phyloP scores from a whole-genome alignment of 2,113 vertebrate genomes.

The Ranitomeya imitator region DNA sequence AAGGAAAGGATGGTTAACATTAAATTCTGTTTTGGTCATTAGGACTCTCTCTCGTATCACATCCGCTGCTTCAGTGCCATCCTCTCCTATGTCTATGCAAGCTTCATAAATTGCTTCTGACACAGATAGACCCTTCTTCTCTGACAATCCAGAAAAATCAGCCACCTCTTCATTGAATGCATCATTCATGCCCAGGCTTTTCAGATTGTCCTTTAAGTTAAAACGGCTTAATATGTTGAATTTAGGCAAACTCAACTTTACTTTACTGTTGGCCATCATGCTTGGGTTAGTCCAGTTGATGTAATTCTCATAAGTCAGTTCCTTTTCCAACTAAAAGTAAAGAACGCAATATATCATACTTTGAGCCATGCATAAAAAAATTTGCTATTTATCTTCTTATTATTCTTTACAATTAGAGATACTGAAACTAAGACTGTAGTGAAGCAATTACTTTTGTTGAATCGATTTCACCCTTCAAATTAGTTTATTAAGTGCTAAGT shows the following conservation, averaged over 20 bases:
- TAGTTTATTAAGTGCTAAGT: too few relatives aligned
- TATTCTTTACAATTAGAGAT: too few relatives aligned
- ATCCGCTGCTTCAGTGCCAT: constrained; percentile 74
- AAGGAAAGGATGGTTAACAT: constrained; percentile 76
- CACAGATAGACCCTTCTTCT: constrained; percentile 72
- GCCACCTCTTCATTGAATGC: constrained; percentile 69
- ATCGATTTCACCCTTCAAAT: too few relatives aligned
- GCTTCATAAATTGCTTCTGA: constrained; percentile 74
- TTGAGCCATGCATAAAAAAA: too few relatives aligned
- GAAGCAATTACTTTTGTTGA: too few relatives aligned
- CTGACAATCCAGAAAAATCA: constrained; percentile 80
- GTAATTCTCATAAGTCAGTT: constrained; percentile 70
- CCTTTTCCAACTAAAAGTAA: constrained; percentile 74
- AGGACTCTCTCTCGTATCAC: constrained; percentile 76
- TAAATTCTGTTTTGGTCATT: constrained; percentile 79
- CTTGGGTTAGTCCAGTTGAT: constrained; percentile 77
- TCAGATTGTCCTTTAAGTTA: constrained; percentile 71
- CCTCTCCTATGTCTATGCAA: constrained; percentile 74
- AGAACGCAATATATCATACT: background rate
- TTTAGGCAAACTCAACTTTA: constrained; percentile 79
- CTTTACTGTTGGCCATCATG: constrained; percentile 78
- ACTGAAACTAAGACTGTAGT: too few relatives aligned
- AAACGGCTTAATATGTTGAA: constrained; percentile 72
- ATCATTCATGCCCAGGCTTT: constrained; percentile 73
- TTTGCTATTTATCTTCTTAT: too few relatives aligned